These are phyloP conservation scores for Arizona elegans DNA, from an alignment of 2,113 vertebrate species.

Conservation along the genomic window DNA sequence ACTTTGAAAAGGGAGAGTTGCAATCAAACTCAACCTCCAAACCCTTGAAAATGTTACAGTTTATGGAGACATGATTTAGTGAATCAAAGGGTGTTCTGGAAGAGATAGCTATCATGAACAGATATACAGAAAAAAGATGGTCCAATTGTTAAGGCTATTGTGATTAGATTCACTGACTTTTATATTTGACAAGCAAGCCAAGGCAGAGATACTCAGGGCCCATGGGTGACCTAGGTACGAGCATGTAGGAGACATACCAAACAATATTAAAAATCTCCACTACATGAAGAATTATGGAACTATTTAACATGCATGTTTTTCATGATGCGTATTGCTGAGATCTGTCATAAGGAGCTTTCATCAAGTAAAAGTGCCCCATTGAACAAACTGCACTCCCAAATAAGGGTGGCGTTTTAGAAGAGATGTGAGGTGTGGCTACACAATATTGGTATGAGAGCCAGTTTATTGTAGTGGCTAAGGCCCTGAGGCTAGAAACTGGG, in stretches of 20 bases:
- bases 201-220: background rate
- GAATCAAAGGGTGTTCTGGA: background rate
- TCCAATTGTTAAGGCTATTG: background rate
- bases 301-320: no score
- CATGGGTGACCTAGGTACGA: background rate
- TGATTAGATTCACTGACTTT: background rate
- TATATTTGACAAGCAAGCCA: background rate
- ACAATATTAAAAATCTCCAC: background rate
- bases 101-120: background rate
- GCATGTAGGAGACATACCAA: background rate
- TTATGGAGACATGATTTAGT: background rate
- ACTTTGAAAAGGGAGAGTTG: background rate
- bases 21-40: background rate
- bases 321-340: background rate
- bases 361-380: background rate
- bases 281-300: background rate
- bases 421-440: background rate
- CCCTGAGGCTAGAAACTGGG: background rate
- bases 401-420: background rate
- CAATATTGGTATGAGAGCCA: background rate
- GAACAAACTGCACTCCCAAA: background rate
- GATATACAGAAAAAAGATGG: background rate
- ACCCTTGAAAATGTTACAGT: background rate
- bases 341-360: background rate
- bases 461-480: background rate